phyloP scores from a whole-genome alignment of 2,797 vertebrate species.

The Ctenochaetus hawaiiensis region DNA sequence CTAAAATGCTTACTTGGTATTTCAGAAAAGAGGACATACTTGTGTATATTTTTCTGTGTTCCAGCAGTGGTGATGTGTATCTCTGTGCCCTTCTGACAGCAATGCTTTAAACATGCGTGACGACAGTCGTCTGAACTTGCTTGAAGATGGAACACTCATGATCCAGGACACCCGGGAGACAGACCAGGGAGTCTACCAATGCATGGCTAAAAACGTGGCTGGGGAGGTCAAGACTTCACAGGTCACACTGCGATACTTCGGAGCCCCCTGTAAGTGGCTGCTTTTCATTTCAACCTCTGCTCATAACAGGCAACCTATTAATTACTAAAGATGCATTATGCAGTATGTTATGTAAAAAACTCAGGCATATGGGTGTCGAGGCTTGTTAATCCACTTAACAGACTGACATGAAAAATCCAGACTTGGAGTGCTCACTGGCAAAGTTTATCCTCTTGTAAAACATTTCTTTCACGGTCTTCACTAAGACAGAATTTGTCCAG shows the following conservation, averaged over 20 bases:
- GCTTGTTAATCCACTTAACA: not conserved
- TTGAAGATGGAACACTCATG: constrained; percentile 98
- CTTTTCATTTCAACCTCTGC: not conserved
- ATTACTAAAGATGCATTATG: not conserved
- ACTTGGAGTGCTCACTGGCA: not conserved
- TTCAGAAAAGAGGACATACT: not conserved
- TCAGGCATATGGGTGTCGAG: not conserved
- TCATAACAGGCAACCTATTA: not conserved
- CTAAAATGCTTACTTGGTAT: not conserved
- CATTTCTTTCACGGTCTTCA: not conserved
- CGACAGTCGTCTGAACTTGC: constrained; percentile 94
- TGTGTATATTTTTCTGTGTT: not conserved
- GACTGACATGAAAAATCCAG: not conserved
- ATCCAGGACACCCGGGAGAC: constrained; percentile 96
- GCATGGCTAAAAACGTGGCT: constrained; percentile 98
- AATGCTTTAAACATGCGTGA: constrained; percentile 98
- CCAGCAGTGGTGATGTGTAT: not conserved
- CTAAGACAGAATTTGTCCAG: not conserved
- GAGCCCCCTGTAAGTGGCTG: constrained; percentile 90
- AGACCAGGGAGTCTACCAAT: constrained; percentile 97
- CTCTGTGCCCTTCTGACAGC: constrained; percentile 74
- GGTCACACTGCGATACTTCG: constrained; percentile 96
- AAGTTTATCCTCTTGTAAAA: not conserved
- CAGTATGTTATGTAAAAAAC: not conserved
- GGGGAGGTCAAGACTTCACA: constrained; percentile 97